Conservation (phyloP, 1,140 invertebrate species). For the Akabosia matsudoensis region DNA sequence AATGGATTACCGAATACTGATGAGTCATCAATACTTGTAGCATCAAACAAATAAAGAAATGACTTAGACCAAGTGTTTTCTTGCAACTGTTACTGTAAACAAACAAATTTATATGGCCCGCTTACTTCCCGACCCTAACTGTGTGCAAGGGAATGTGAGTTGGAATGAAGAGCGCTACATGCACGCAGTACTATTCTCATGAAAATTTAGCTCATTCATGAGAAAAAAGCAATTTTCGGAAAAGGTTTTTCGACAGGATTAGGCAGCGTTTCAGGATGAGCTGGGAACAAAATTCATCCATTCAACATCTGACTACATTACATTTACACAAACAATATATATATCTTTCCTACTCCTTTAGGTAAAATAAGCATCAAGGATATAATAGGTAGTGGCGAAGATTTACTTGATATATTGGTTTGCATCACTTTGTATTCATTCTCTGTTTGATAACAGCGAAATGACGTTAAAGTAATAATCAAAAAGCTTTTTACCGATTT, state of each 20-base stretch:
- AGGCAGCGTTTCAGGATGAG: slow-evolving; percentile 12
- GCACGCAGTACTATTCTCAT: slow-evolving; percentile 32
- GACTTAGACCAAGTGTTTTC: not conserved
- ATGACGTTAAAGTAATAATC: not conserved
- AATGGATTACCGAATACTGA: not conserved
- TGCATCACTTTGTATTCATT: not conserved
- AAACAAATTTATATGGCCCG: not conserved
- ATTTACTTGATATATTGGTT: too few species aligned
- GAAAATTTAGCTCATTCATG: slow-evolving; percentile 47
- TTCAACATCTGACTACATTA: slow-evolving; percentile 11
- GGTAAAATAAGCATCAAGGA: too few species aligned
- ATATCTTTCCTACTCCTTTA: too few species aligned
- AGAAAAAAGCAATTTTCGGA: slow-evolving; percentile 47
- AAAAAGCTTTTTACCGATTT: not conserved
- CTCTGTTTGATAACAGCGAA: not conserved
- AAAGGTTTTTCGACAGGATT: slow-evolving; percentile 40
- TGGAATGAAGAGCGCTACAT: not conserved
- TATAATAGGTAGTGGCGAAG: too few species aligned
- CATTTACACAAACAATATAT: not conserved
- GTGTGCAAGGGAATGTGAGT: not conserved
- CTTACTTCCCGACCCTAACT: not conserved
- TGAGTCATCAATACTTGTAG: slow-evolving; percentile 1
- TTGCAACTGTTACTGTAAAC: not conserved
- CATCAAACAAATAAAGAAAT: slow-evolving; percentile 18
- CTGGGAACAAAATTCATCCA: slow-evolving; percentile 14